A percentile compares a stretch with the other conserved stretches of the same genome.
These are phyloP conservation scores for Hydrophis major DNA, from an alignment of 2,797 vertebrate genomes.

Conservation along the genomic window DNA sequence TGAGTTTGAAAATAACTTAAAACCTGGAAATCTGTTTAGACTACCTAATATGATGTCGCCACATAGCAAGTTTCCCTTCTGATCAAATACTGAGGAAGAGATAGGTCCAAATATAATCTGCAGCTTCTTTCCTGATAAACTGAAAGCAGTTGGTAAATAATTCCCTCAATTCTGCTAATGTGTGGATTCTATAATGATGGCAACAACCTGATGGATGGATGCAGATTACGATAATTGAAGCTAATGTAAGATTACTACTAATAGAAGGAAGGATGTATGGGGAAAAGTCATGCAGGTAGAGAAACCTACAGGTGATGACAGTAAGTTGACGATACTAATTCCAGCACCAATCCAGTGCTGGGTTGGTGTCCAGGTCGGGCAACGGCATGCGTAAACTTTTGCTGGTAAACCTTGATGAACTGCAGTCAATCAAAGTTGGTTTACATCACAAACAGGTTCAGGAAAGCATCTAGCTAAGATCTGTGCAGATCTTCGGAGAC, in stretches of 20 bases:
- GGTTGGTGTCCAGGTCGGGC: too few species aligned
- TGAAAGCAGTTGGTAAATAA: conserved; percentile 6
- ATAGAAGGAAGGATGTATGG: conserved; percentile 55
- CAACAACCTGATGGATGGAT: conserved; percentile 31
- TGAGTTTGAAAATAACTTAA: conserved; percentile 56
- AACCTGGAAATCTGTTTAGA: conserved; percentile 65
- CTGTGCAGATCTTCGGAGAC: too few species aligned
- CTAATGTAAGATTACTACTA: conserved; percentile 45
- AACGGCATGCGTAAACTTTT: too few species aligned
- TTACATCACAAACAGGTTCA: neutral
- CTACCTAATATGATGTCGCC: conserved; percentile 27
- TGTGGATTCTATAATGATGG: conserved; percentile 32
- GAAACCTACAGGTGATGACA: neutral
- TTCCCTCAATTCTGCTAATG: conserved; percentile 42
- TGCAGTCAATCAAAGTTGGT: neutral
- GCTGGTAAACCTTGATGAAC: too few species aligned
- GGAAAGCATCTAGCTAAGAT: too few species aligned
- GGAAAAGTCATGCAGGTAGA: neutral
- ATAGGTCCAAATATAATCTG: neutral
- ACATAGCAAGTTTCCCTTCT: conserved; percentile 41
- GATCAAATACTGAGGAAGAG: conserved; percentile 44
- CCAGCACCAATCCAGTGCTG: neutral
- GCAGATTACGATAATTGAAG: conserved; percentile 33
- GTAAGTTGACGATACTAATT: neutral
- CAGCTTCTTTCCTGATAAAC: neutral